Evolutionary conservation across 2,888 invertebrate species (phyloP).

Genomic region (Mythimna impura): DNA sequence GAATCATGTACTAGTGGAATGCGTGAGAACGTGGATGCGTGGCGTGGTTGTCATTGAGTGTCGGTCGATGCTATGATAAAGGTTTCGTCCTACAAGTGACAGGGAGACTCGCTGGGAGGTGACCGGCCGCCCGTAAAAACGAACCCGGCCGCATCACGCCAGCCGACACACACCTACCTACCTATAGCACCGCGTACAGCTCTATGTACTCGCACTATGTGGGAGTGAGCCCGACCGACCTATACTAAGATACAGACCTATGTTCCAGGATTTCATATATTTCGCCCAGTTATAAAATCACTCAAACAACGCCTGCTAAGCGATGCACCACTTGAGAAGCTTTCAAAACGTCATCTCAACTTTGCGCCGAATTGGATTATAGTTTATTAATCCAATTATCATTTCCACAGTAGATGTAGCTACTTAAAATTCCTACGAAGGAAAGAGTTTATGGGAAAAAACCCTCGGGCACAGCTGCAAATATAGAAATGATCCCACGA

Average conservation of each 20-base stretch:
- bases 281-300: conserved; percentile 28
- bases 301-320: conserved; percentile 6
- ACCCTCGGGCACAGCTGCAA: conserved; percentile 44
- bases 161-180: conserved; percentile 47
- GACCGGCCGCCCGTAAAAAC: conserved; percentile 67
- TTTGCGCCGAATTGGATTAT: not conserved
- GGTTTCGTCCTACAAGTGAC: conserved; percentile 65
- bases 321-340: not conserved
- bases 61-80: conserved; percentile 65
- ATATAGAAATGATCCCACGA: conserved; percentile 47
- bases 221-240: conserved; percentile 46
- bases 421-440: conserved; percentile 18
- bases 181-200: conserved; percentile 21
- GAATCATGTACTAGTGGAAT: conserved; percentile 7
- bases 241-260: conserved; percentile 25
- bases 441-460: conserved; percentile 5
- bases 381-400: conserved; percentile 17
- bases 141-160: conserved; percentile 62
- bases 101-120: conserved; percentile 63
- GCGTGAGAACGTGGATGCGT: conserved; percentile 27
- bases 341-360: conserved; percentile 6
- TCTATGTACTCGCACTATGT: conserved; percentile 46
- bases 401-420: conserved; percentile 1
- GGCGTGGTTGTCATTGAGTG: conserved; percentile 57
- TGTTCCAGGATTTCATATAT: conserved; percentile 48